Percentiles rank a stretch among this genome's conserved stretches.
phyloP scores from a whole-genome alignment of 2,888 invertebrate species.

The Mythimna vitellina region DNA sequence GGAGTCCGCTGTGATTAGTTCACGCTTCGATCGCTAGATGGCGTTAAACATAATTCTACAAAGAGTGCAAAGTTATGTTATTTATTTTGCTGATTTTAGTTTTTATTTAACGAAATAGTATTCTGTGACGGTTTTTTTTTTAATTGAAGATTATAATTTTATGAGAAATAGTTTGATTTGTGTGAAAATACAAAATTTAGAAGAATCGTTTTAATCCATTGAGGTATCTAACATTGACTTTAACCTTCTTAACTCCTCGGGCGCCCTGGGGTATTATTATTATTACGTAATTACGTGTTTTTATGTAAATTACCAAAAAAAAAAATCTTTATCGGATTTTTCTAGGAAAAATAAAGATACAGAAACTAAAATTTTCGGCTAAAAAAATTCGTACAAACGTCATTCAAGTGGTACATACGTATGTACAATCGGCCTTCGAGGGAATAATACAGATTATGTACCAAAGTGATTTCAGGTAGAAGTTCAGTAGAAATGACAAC shows the following conservation, averaged over 20 bases:
- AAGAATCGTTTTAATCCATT: background rate
- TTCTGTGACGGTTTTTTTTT: background rate
- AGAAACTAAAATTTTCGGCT: too few relatives aligned
- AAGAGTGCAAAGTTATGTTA: too few relatives aligned
- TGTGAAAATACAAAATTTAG: background rate
- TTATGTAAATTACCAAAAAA: too few relatives aligned
- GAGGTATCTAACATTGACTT: background rate
- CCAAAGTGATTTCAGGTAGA: background rate
- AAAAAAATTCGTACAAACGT: too few relatives aligned
- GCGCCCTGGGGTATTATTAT: too few relatives aligned
- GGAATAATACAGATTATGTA: too few relatives aligned
- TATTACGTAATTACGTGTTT: too few relatives aligned
- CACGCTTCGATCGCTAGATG: slow-evolving; percentile 53
- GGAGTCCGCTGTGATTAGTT: slow-evolving; percentile 42
- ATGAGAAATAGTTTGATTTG: background rate
- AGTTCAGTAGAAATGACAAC: background rate
- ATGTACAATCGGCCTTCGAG: too few relatives aligned
- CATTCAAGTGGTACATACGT: too few relatives aligned
- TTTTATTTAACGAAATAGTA: background rate
- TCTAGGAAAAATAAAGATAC: too few relatives aligned
- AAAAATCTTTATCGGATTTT: too few relatives aligned
- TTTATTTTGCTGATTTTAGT: background rate
- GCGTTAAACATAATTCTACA: slow-evolving; percentile 36
- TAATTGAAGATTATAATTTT: background rate
- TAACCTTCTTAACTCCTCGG: too few relatives aligned